These are phyloP conservation scores for Enhydra lutris DNA, from an alignment of 2,113 vertebrate species.

Conservation along the genomic window DNA sequence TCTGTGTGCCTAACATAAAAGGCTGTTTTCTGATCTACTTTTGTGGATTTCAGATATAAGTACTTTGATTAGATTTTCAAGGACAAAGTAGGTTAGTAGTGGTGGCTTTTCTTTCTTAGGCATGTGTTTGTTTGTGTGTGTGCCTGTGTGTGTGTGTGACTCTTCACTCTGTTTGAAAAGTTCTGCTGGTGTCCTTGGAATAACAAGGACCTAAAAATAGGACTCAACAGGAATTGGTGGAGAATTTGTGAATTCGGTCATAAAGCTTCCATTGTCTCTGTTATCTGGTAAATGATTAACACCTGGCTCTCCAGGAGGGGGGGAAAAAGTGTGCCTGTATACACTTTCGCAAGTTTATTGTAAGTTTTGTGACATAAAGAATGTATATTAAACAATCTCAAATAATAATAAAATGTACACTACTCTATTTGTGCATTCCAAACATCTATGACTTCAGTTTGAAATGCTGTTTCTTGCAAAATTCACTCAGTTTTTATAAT, in stretches of 20 bases:
- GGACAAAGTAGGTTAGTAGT: background rate
- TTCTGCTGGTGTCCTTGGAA: constrained; percentile 28
- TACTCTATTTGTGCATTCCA: background rate
- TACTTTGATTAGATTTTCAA: background rate
- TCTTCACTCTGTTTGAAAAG: constrained; percentile 20
- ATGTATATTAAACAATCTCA: background rate
- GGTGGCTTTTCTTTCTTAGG: background rate
- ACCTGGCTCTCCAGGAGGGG: background rate
- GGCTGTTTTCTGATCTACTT: background rate
- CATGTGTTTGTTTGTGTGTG: background rate
- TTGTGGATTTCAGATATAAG: background rate
- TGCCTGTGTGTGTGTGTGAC: background rate
- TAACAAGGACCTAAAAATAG: constrained; percentile 25
- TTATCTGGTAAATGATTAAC: constrained; percentile 47
- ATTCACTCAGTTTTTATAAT: constrained; percentile 14
- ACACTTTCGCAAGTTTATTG: background rate
- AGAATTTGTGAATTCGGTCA: background rate
- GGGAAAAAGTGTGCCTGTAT: background rate
- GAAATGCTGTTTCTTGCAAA: constrained; percentile 8
- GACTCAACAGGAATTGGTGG: background rate
- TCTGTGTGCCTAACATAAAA: background rate
- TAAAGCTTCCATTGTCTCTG: constrained; percentile 38
- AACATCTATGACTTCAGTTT: background rate
- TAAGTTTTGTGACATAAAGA: background rate
- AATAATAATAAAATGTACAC: background rate